These are phyloP conservation scores for Hystrix brachyura DNA, from an alignment of 2,113 vertebrate species.

Conservation along the genomic window DNA sequence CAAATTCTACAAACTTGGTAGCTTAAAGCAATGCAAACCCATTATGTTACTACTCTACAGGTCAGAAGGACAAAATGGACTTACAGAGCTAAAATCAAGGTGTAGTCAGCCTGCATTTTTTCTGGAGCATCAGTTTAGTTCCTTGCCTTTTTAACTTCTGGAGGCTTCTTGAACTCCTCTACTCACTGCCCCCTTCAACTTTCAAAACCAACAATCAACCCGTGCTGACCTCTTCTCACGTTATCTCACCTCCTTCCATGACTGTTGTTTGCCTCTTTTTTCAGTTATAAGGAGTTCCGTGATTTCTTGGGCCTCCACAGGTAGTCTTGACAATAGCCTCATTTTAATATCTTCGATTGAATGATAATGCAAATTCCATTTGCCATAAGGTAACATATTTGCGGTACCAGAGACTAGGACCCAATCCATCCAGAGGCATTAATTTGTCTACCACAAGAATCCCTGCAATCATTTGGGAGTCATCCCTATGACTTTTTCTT, in stretches of 20 bases:
- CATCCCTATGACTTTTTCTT: background rate
- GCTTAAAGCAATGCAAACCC: background rate
- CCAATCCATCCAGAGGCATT: background rate
- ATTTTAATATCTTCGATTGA: background rate
- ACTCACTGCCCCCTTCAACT: background rate
- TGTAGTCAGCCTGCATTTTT: background rate
- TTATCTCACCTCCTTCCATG: background rate
- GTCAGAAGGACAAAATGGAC: background rate
- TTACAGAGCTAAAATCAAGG: background rate
- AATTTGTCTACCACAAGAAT: background rate
- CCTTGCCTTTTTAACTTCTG: background rate
- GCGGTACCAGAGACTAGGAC: background rate
- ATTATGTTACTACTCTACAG: too few relatives aligned
- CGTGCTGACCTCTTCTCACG: background rate
- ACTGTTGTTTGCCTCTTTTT: background rate
- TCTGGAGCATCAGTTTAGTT: background rate
- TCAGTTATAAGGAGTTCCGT: background rate
- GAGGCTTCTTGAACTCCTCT: background rate
- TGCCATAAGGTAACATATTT: background rate
- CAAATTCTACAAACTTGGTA: background rate
- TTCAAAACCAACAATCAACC: background rate
- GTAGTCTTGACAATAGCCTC: background rate
- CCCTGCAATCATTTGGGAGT: background rate
- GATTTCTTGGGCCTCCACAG: background rate
- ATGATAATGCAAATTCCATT: background rate